phyloP scores from a whole-genome alignment of 2,888 invertebrate genomes.

The Amphipoea oculea region DNA sequence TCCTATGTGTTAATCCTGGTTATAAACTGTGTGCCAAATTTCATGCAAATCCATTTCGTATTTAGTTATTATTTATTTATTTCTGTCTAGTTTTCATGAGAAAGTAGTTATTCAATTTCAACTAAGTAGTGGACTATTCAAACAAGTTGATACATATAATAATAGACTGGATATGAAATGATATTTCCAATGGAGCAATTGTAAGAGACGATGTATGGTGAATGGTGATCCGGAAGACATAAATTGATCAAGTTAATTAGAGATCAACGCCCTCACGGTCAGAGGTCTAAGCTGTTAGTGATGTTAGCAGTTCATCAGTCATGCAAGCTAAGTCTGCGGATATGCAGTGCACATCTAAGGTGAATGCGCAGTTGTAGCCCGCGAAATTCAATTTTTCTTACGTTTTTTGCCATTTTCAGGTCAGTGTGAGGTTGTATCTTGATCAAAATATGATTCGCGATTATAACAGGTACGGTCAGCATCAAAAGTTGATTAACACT shows the following conservation, averaged over 20 bases:
- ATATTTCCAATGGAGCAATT: constrained; percentile 19
- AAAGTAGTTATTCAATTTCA: not conserved
- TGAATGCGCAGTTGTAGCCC: too few species aligned
- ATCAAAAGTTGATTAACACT: too few species aligned
- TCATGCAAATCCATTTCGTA: too few species aligned
- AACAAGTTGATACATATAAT: not conserved
- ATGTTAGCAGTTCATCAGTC: not conserved
- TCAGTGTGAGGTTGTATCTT: too few species aligned
- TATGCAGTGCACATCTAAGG: not conserved
- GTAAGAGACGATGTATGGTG: constrained; percentile 15
- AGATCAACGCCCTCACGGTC: constrained; percentile 58
- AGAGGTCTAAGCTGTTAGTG: constrained; percentile 24
- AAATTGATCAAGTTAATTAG: constrained; percentile 57
- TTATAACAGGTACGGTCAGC: too few species aligned
- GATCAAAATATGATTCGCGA: too few species aligned
- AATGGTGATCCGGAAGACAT: constrained; percentile 50
- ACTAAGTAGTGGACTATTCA: not conserved
- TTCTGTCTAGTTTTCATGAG: not conserved
- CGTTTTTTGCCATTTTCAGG: too few species aligned
- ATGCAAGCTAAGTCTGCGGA: not conserved
- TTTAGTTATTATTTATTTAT: too few species aligned
- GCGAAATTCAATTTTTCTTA: too few species aligned
- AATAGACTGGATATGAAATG: not conserved
- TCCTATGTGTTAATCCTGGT: too few species aligned
- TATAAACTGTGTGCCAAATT: too few species aligned